These are phyloP conservation scores for Phymanthus crucifer DNA, from an alignment of 92 coral and sea anemone species.

Conservation along the genomic window DNA sequence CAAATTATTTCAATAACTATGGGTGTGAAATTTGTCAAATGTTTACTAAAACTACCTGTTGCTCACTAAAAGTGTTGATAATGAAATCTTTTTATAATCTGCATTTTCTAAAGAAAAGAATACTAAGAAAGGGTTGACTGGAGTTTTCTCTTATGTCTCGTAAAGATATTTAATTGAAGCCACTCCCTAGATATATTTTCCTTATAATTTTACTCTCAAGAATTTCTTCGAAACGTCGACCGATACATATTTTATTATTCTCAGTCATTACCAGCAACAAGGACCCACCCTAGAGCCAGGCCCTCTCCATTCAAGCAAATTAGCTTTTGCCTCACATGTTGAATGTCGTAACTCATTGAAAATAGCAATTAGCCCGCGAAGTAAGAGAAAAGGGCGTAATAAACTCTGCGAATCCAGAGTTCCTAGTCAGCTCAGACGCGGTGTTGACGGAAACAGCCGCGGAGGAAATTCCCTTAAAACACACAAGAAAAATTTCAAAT, in stretches of 20 bases:
- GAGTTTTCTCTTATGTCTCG: not conserved
- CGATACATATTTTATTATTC: not conserved
- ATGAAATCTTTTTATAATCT: too few relatives aligned
- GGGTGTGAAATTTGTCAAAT: not conserved
- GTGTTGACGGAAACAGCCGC: not conserved
- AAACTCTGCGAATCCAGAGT: not conserved
- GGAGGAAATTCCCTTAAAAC: not conserved
- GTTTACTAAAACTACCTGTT: constrained; percentile 1
- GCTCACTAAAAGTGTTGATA: not conserved
- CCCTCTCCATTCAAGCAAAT: constrained; percentile 21
- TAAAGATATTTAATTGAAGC: not conserved
- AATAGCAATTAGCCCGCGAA: constrained; percentile 32
- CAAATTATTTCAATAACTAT: too few relatives aligned
- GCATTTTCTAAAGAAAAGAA: not conserved
- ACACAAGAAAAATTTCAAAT: not conserved
- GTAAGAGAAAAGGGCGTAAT: constrained; percentile 35
- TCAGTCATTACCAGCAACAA: not conserved
- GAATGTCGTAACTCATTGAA: constrained; percentile 48
- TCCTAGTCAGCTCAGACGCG: not conserved
- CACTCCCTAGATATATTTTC: not conserved
- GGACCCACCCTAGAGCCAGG: constrained; percentile 39
- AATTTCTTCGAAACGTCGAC: not conserved
- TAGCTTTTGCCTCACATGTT: constrained; percentile 29
- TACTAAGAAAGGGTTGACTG: not conserved
- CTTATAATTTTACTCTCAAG: not conserved